Percentiles rank a stretch among this genome's conserved stretches.
Conservation (phyloP, 2,888 invertebrate species). For the Agrotis ipsilon region DNA sequence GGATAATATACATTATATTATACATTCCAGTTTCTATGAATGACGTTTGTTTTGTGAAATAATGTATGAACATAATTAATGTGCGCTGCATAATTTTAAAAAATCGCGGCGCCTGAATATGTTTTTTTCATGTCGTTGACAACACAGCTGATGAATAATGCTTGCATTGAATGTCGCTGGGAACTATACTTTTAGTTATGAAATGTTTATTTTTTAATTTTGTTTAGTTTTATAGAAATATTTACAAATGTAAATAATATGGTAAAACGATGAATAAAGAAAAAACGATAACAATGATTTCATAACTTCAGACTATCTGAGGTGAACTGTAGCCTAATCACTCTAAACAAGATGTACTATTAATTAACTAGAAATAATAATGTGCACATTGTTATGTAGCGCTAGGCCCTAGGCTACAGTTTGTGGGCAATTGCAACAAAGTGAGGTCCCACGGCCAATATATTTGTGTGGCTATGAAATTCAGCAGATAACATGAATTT, state of each 20-base stretch:
- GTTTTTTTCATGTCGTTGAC: slow-evolving; percentile 1
- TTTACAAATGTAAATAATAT: no score
- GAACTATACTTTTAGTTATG: no score
- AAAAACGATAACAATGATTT: no score
- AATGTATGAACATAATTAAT: background rate
- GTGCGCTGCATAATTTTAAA: background rate
- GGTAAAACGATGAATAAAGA: no score
- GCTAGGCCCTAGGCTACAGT: background rate
- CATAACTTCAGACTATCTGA: no score
- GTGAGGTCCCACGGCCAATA: background rate
- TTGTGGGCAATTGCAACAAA: background rate
- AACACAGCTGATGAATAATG: background rate
- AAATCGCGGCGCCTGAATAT: background rate
- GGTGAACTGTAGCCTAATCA: no score
- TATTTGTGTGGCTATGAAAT: background rate
- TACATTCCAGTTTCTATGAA: slow-evolving; percentile 5
- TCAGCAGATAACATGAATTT: background rate
- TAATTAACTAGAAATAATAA: background rate
- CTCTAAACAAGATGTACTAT: background rate
- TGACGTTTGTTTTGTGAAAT: slow-evolving; percentile 2
- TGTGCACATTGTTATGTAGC: background rate
- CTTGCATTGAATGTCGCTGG: background rate
- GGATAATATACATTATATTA: no score
- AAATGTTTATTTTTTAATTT: no score
- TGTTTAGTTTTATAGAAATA: no score